Evolutionary conservation across 2,888 invertebrate genomes (phyloP), one percentile per base, ranked within the genome.

Genomic region (Malacosoma neustria): DNA sequence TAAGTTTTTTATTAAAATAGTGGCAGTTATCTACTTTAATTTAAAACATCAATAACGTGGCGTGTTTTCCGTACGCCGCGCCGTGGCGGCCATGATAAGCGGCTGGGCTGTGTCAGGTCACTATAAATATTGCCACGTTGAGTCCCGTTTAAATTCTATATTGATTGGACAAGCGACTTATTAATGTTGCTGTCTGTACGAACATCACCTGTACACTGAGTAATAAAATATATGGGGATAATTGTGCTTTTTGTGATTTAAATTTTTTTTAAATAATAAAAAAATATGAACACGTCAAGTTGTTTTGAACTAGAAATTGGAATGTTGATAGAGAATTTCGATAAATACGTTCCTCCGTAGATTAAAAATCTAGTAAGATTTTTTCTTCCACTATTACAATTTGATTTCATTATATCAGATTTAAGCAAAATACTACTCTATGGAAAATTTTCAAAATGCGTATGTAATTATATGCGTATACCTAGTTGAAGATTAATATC

Each of bases 71-170:
- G 54, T 57, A n/a, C n/a, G n/a, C n/a, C 7, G 22, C 22, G 45
- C 42, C 39, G 51, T 41, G 49, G 48, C 54, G 49, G 48, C 51
- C 51, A 53, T 58, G 62, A 57, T 63, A 60, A 57, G 61, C 55
- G 45, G 50, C 51, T 51, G 61, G 61, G 61, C 61, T 63, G 64
- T 48, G 58, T 46, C 55, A 61, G 69, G 69, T 71, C 65, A 68
- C 67, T 48, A 68, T 71, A 69, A 68, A 71, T 72, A 72, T 64
- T 55, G 52, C 61, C 45, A 50, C 40, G 55, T 51, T 60, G 57
- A 61, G 59, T 67, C 56, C 64, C 67, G 64, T 64, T 68, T 59
- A 55, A 54, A 61, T 57, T 61, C 55, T 46, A 40, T 57, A 59
- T 61, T 61, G 57, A 63, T 61, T 63, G 57, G 56, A 48, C 54